phyloP scores from a whole-genome alignment of 2,797 vertebrate genomes.

The Macroramphosus scolopax region DNA sequence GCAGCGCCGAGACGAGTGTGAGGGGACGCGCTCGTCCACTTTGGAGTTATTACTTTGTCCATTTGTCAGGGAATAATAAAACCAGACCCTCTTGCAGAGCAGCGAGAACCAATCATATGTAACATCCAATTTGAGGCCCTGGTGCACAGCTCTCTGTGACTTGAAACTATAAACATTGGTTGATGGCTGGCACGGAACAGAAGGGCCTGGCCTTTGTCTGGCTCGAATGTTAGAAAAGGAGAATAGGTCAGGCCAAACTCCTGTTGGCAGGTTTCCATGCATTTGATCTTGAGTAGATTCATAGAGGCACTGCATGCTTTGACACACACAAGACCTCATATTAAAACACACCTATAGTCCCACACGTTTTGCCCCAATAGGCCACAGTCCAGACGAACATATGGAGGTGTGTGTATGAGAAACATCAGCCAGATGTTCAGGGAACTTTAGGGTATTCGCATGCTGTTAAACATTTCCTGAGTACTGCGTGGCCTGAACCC shows the following conservation, averaged over 20 bases:
- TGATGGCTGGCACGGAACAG: slow-evolving; percentile 26
- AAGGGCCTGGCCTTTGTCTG: slow-evolving; percentile 15
- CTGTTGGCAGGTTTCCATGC: slow-evolving; percentile 24
- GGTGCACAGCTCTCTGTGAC: slow-evolving; percentile 6
- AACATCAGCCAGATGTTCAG: slow-evolving; percentile 64
- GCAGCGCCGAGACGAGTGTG: slow-evolving; percentile 19
- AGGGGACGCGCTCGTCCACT: slow-evolving; percentile 21
- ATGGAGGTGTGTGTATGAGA: slow-evolving; percentile 27
- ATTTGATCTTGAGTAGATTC: slow-evolving; percentile 23
- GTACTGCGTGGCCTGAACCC: slow-evolving; percentile 23
- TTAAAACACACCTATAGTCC: slow-evolving; percentile 36
- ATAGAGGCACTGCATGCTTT: slow-evolving; percentile 21
- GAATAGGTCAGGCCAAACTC: slow-evolving; percentile 19
- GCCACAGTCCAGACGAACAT: slow-evolving; percentile 22
- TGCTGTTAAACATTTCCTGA: slow-evolving; percentile 69
- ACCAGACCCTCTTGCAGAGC: slow-evolving; percentile 38
- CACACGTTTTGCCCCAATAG: slow-evolving; percentile 25
- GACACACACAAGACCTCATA: slow-evolving; percentile 24
- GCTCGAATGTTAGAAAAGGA: slow-evolving; percentile 29
- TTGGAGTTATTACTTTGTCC: slow-evolving; percentile 42
- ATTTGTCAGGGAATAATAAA: slow-evolving; percentile 52
- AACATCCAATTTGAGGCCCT: slow-evolving; percentile 24
- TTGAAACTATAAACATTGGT: slow-evolving; percentile 16
- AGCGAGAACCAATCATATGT: slow-evolving; percentile 20
- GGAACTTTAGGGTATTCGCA: slow-evolving; percentile 53